Evolutionary conservation across 2,113 vertebrate genomes (phyloP).

Genomic region (Noturus placidus): DNA sequence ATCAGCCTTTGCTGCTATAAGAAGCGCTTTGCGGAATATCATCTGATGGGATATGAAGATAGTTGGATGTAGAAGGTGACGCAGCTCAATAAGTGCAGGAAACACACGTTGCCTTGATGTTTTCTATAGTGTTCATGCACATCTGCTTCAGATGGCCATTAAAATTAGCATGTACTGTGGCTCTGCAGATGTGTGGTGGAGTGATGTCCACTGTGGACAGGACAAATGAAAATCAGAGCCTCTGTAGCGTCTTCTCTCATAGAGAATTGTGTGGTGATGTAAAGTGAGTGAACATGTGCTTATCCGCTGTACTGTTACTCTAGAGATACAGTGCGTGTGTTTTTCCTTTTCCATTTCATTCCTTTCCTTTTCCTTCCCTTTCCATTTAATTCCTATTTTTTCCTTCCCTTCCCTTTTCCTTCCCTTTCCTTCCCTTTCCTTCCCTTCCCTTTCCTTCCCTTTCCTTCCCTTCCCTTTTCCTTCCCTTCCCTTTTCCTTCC

Average conservation of each 20-base stretch:
- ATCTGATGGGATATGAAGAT: conserved; percentile 72
- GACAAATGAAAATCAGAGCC: not conserved
- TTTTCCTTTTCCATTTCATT: too few species aligned
- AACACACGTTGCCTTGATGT: not conserved
- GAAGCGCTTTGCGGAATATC: conserved; percentile 66
- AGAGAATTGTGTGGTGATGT: not conserved
- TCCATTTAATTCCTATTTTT: too few species aligned
- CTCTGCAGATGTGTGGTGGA: not conserved
- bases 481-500: not conserved
- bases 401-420: not conserved
- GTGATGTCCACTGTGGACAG: not conserved
- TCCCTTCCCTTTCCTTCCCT: not conserved
- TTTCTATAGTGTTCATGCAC: not conserved
- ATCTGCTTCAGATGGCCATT: not conserved
- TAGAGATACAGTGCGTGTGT: not conserved
- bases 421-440: not conserved
- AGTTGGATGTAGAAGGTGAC: conserved; percentile 42
- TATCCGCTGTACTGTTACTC: not conserved
- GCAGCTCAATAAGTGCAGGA: conserved; percentile 10
- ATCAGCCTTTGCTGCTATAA: conserved; percentile 71
- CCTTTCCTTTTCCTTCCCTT: not conserved
- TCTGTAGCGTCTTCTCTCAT: not conserved
- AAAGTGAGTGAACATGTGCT: conserved; percentile 15
- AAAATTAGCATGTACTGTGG: not conserved
- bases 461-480: not conserved